Percentiles rank a stretch among this genome's conserved stretches.
These are phyloP conservation scores for Drosophila mayri DNA, from an alignment of 1,140 invertebrate genomes.

Conservation along the genomic window DNA sequence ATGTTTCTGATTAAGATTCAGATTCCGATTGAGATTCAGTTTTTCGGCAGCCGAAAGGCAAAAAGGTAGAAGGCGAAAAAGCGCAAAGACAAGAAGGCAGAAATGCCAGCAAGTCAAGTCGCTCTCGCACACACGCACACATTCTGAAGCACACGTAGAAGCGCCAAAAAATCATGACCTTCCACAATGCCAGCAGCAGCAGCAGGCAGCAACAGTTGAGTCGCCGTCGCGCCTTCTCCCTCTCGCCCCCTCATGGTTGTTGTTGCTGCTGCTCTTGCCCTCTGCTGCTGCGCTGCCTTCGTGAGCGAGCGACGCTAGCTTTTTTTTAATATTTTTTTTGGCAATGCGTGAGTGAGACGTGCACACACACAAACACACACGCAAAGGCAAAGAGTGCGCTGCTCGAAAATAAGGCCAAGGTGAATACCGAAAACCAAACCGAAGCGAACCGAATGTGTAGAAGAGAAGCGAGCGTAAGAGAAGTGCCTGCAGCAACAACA, in stretches of 20 bases:
- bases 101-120: conserved; percentile 75
- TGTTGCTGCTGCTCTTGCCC: conserved; percentile 46
- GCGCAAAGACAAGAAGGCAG: conserved; percentile 37
- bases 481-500: conserved; percentile 45
- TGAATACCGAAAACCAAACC: conserved; percentile 80
- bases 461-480: conserved; percentile 55
- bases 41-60: conserved; percentile 34
- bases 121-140: conserved; percentile 30
- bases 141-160: conserved; percentile 27
- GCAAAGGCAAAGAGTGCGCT: conserved; percentile 71
- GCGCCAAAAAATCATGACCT: conserved; percentile 83
- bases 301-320: conserved; percentile 55
- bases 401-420: conserved; percentile 84
- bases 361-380: conserved; percentile 36
- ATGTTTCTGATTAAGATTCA: conserved; percentile 48
- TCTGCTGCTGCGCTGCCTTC: conserved; percentile 43
- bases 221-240: conserved; percentile 25
- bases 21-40: conserved; percentile 37
- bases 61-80: conserved; percentile 18
- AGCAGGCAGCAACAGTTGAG: conserved; percentile 64
- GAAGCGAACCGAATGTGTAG: conserved; percentile 64
- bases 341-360: conserved; percentile 77
- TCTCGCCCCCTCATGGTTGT: conserved; percentile 17
- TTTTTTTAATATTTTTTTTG: conserved; percentile 69
- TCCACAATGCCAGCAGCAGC: conserved; percentile 83